Conservation (phyloP, 1,140 invertebrate species). For the Zaprionus ghesquierei region DNA sequence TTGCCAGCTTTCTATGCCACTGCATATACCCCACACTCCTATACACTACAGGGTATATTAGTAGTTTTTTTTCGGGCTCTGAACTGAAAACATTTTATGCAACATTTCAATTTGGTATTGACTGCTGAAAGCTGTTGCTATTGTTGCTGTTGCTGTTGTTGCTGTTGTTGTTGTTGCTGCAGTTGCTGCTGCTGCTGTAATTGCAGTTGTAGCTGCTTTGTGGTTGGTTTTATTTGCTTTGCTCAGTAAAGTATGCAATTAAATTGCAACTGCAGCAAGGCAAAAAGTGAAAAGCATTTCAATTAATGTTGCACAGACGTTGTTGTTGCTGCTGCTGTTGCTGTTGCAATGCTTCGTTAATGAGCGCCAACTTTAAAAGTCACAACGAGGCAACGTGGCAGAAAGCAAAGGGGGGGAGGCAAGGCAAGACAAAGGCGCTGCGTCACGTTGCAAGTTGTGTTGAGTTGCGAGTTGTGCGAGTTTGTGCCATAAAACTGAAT, state of each 20-base stretch:
- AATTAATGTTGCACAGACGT: slow-evolving; percentile 47
- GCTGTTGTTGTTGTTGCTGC: not conserved
- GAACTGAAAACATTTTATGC: slow-evolving; percentile 19
- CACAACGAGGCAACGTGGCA: slow-evolving; percentile 9
- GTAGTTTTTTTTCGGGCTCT: not conserved
- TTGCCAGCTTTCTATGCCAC: not conserved
- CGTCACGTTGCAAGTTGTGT: slow-evolving; percentile 30
- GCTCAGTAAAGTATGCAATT: slow-evolving; percentile 39
- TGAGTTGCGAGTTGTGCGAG: slow-evolving; percentile 12
- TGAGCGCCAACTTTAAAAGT: slow-evolving; percentile 50
- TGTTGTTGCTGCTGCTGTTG: slow-evolving; percentile 15
- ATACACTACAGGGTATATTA: not conserved
- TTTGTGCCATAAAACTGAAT: slow-evolving; percentile 68
- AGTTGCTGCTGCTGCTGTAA: not conserved
- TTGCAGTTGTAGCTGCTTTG: slow-evolving; percentile 14
- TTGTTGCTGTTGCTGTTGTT: slow-evolving; percentile 3
- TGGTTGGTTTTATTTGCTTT: slow-evolving; percentile 21
- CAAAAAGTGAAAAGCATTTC: slow-evolving; percentile 50
- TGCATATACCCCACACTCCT: not conserved
- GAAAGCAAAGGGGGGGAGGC: not conserved
- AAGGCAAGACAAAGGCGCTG: slow-evolving; percentile 31
- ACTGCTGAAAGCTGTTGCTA: slow-evolving; percentile 9
- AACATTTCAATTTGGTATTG: slow-evolving; percentile 20
- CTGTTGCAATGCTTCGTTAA: slow-evolving; percentile 21
- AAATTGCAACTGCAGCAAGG: slow-evolving; percentile 25